Evolutionary conservation across 2,113 vertebrate species (phyloP).

Genomic region (Parus major): DNA sequence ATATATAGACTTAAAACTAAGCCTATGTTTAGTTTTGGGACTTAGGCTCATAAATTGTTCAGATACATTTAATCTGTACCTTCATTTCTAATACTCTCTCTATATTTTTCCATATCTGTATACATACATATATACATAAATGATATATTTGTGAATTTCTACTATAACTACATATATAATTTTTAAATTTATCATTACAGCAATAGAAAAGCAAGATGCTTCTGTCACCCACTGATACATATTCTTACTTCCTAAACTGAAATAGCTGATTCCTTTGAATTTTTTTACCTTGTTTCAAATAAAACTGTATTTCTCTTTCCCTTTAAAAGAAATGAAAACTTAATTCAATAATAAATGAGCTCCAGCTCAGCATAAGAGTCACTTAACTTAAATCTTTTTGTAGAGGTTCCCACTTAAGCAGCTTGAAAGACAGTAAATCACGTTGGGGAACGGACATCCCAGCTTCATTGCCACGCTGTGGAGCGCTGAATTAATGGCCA

Average conservation of each 20-base stretch:
- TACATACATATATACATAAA: background rate
- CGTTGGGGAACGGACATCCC: constrained; percentile 77
- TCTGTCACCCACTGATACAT: background rate
- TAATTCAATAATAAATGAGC: constrained; percentile 90
- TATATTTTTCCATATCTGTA: background rate
- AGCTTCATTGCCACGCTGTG: constrained; percentile 74
- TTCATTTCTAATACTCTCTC: background rate
- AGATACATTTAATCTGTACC: background rate
- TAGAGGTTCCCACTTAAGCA: constrained; percentile 87
- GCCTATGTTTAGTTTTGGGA: background rate
- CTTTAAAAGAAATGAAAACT: constrained; percentile 83
- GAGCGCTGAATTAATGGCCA: constrained; percentile 80
- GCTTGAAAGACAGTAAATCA: constrained; percentile 87
- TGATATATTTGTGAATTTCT: background rate
- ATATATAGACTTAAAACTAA: background rate
- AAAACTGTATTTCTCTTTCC: constrained; percentile 79
- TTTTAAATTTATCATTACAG: constrained; percentile 11
- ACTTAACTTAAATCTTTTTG: constrained; percentile 91
- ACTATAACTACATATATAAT: background rate
- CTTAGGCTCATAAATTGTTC: background rate
- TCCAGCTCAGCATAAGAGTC: constrained; percentile 82
- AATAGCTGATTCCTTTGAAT: constrained; percentile 63
- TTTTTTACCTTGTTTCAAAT: constrained; percentile 76
- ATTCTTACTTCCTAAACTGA: constrained; percentile 50
- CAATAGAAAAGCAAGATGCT: background rate